Evolutionary conservation across 35 echinoderm and acorn worm species (phyloP).

Genomic region (Heliocidaris erythrogramma): DNA sequence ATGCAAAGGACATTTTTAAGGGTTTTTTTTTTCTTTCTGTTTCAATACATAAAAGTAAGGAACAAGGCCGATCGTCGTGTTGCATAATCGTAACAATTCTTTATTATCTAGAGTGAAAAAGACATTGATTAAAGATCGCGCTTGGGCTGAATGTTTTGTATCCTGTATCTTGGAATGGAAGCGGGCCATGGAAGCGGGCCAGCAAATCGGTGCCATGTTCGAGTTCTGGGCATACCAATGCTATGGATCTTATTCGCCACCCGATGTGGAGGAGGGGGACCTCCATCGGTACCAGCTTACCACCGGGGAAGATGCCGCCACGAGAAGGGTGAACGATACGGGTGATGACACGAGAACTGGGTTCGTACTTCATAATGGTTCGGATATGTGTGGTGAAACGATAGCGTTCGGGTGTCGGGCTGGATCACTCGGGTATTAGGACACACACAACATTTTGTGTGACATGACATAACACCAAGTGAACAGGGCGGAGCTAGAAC

Average conservation of each 20-base stretch:
- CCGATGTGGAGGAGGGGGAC: neutral
- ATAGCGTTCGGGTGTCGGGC: neutral
- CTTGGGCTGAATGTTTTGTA: too few relatives aligned
- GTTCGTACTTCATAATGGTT: neutral
- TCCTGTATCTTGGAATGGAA: neutral
- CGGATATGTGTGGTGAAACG: neutral
- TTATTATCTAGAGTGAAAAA: too few relatives aligned
- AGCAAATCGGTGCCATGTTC: neutral
- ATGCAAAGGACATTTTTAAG: too few relatives aligned
- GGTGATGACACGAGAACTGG: neutral
- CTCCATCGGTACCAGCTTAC: neutral
- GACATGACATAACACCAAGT: neutral
- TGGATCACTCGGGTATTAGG: neutral
- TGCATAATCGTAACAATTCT: too few relatives aligned
- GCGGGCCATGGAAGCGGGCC: neutral
- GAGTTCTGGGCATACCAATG: neutral
- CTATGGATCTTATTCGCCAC: neutral
- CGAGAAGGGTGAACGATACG: neutral
- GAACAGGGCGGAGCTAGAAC: too few relatives aligned
- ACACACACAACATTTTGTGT: neutral
- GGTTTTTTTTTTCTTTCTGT: too few relatives aligned
- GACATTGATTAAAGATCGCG: too few relatives aligned
- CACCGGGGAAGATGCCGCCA: neutral
- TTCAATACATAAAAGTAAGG: neutral
- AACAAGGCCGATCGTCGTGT: neutral